These are phyloP conservation scores for Agrypnia vestita DNA, from an alignment of 1,140 invertebrate species.

Conservation along the genomic window DNA sequence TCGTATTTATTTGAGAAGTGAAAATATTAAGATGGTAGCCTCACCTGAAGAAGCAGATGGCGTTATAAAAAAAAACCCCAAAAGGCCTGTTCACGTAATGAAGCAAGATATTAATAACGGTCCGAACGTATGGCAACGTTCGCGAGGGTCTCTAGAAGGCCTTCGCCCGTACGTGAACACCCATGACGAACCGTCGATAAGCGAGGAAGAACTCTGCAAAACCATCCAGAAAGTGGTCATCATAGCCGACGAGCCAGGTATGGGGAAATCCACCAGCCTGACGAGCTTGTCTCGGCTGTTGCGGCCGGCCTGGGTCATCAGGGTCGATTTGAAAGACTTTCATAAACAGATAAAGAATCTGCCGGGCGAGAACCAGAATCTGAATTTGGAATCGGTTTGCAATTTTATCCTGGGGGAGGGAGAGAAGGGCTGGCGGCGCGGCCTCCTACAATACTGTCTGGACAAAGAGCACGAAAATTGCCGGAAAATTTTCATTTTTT, in stretches of 20 bases:
- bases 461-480: background rate
- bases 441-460: background rate
- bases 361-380: no score
- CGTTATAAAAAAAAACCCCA: background rate
- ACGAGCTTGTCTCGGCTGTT: background rate
- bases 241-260: conserved; percentile 10
- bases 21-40: background rate
- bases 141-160: background rate
- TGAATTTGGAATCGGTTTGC: no score
- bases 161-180: background rate
- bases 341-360: background rate
- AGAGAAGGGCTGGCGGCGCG: background rate
- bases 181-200: background rate
- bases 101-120: background rate
- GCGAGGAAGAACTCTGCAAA: background rate
- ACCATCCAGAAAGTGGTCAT: background rate
- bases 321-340: background rate
- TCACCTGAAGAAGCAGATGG: no score
- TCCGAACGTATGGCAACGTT: background rate
- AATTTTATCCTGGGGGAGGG: background rate
- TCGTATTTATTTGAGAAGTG: background rate
- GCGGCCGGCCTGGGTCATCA: background rate
- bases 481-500: background rate
- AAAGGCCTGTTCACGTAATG: background rate
- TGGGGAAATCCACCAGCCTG: conserved; percentile 17